Conservation (phyloP, 2,113 vertebrate genomes). For the Trematomus loennbergii region DNA sequence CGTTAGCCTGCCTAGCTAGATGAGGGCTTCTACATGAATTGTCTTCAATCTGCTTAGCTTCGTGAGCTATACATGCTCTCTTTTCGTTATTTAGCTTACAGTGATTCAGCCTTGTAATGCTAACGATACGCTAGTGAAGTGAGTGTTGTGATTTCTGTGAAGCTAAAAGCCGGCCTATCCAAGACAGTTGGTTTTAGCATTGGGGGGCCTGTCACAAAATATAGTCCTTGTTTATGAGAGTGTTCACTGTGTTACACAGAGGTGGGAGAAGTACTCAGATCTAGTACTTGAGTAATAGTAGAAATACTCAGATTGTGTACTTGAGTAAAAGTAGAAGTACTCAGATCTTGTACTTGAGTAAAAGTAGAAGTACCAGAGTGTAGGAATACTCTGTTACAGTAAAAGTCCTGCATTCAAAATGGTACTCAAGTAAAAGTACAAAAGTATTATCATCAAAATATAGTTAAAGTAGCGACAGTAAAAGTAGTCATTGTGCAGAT, state of each 20-base stretch:
- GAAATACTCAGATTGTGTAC: too few relatives aligned
- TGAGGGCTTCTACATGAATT: not conserved
- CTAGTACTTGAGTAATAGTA: too few relatives aligned
- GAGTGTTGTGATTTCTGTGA: constrained; percentile 59
- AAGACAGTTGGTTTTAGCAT: constrained; percentile 37
- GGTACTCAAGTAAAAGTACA: too few relatives aligned
- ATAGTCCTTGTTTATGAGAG: not conserved
- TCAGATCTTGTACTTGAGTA: too few relatives aligned
- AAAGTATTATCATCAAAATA: too few relatives aligned
- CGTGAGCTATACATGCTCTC: not conserved
- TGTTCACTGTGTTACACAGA: not conserved
- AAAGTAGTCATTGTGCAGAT: too few relatives aligned
- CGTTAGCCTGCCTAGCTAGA: constrained; percentile 54
- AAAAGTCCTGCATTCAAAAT: too few relatives aligned
- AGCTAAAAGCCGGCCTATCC: constrained; percentile 69
- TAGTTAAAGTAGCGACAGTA: too few relatives aligned
- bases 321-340: too few relatives aligned
- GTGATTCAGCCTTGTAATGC: not conserved
- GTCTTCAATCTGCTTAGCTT: not conserved
- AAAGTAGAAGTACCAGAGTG: too few relatives aligned
- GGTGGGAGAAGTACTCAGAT: too few relatives aligned
- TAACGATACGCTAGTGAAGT: constrained; percentile 12
- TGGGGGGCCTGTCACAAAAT: constrained; percentile 41
- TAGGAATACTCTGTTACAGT: too few relatives aligned
- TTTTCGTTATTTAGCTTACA: not conserved